phyloP scores from a whole-genome alignment of 1,140 invertebrate genomes.

The Bombus cullumanus region DNA sequence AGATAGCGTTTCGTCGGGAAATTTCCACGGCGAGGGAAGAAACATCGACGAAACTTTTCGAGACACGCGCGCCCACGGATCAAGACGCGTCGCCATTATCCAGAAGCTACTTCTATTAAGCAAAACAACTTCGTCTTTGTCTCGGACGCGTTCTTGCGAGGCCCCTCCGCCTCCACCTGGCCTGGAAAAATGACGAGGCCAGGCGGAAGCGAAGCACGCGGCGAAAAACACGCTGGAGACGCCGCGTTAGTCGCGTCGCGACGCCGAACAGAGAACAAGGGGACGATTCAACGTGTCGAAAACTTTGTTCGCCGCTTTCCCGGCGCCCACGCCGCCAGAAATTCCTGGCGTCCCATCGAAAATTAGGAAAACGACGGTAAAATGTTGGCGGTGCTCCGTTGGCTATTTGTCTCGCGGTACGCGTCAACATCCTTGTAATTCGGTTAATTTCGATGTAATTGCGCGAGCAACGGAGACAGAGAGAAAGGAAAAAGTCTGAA shows the following conservation, averaged over 20 bases:
- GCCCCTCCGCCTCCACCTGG: background rate
- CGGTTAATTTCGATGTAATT: conserved; percentile 60
- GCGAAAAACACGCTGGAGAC: background rate
- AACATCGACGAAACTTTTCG: conserved; percentile 4
- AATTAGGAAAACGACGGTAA: conserved; percentile 35
- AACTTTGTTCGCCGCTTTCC: conserved; percentile 55
- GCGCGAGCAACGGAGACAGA: background rate
- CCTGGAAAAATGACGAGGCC: conserved; percentile 10
- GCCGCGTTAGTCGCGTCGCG: conserved; percentile 22
- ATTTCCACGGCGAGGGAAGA: background rate
- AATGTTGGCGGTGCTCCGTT: conserved; percentile 7
- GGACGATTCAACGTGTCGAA: conserved; percentile 37
- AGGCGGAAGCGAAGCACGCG: background rate
- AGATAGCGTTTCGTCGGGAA: background rate
- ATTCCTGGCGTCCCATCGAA: background rate
- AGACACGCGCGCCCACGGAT: background rate
- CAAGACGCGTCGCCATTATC: conserved; percentile 12
- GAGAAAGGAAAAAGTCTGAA: background rate
- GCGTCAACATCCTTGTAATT: conserved; percentile 42
- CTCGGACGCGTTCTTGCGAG: background rate
- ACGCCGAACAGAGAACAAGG: background rate
- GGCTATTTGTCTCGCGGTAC: background rate
- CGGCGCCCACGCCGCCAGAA: conserved; percentile 41
- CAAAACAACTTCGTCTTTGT: conserved; percentile 34
- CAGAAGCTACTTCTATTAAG: conserved; percentile 22